A percentile compares a stretch with the other conserved stretches of the same genome.
Conservation (phyloP, 2,113 vertebrate genomes). For the Cyanistes caeruleus region DNA sequence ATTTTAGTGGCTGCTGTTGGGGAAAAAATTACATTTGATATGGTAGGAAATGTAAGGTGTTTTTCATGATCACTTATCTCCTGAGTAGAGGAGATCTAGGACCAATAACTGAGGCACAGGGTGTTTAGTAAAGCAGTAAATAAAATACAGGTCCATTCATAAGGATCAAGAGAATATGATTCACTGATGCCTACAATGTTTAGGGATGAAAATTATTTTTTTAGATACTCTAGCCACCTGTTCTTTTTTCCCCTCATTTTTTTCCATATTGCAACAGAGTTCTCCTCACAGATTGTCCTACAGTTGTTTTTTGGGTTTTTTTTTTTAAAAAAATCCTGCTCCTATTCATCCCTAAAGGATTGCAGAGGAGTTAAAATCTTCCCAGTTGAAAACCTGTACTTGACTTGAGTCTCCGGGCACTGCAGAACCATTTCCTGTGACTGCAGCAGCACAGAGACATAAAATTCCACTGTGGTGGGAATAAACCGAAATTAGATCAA, state of each 20-base stretch:
- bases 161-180: not conserved
- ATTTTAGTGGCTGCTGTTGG: not conserved
- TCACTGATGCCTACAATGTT: not conserved
- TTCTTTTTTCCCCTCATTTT: fast-evolving
- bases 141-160: not conserved
- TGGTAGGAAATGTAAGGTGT: not conserved
- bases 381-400: not conserved
- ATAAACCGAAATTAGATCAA: not conserved
- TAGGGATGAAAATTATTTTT: not conserved
- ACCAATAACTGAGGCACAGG: not conserved
- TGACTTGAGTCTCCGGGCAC: not conserved
- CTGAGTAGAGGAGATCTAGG: not conserved
- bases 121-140: not conserved
- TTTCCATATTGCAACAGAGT: not conserved
- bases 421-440: conserved; percentile 22
- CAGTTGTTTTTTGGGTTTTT: not conserved
- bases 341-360: not conserved
- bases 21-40: not conserved
- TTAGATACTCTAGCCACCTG: not conserved
- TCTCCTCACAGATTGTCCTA: not conserved
- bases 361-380: not conserved
- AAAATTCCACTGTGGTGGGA: conserved; percentile 23
- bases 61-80: not conserved
- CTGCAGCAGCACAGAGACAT: not conserved
- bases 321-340: not conserved